Evolutionary conservation across 2,113 vertebrate species (phyloP).

Genomic region (Rostratula benghalensis): DNA sequence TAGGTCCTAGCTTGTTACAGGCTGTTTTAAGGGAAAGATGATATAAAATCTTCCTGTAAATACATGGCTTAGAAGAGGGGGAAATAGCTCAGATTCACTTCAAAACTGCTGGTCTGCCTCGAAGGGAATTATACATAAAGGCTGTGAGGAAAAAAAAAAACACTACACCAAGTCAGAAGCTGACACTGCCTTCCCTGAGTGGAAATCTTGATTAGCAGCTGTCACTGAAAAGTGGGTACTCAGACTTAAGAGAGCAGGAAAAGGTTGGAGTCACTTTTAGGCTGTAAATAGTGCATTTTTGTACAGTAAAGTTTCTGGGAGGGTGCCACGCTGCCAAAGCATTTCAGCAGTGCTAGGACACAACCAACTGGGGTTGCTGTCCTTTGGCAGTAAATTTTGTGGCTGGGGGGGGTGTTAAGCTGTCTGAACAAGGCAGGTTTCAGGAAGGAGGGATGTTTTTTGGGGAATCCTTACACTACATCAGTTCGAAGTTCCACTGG

Average conservation of each 20-base stretch:
- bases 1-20: slow-evolving; percentile 67
- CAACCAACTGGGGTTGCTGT: not conserved
- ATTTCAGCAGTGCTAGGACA: not conserved
- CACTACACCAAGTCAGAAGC: not conserved
- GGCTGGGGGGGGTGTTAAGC: not conserved
- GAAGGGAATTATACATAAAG: not conserved
- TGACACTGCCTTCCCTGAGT: slow-evolving; percentile 32
- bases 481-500: not conserved
- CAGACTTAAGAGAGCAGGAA: not conserved
- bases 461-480: not conserved
- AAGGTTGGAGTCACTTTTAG: not conserved
- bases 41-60: slow-evolving; percentile 42
- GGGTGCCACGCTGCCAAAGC: not conserved
- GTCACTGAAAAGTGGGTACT: not conserved
- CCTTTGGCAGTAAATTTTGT: not conserved
- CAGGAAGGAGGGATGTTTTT: not conserved
- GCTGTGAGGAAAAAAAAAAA: not conserved
- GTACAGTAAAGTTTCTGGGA: not conserved
- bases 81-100: not conserved
- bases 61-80: not conserved
- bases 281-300: slow-evolving; percentile 11
- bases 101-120: not conserved
- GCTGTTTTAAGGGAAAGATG: not conserved
- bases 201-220: not conserved
- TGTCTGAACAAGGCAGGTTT: not conserved